These are phyloP conservation scores for Hexactinellida sp. DNA, from an alignment of 37 sponge, comb jelly and placozoan genomes.

Conservation along the genomic window DNA sequence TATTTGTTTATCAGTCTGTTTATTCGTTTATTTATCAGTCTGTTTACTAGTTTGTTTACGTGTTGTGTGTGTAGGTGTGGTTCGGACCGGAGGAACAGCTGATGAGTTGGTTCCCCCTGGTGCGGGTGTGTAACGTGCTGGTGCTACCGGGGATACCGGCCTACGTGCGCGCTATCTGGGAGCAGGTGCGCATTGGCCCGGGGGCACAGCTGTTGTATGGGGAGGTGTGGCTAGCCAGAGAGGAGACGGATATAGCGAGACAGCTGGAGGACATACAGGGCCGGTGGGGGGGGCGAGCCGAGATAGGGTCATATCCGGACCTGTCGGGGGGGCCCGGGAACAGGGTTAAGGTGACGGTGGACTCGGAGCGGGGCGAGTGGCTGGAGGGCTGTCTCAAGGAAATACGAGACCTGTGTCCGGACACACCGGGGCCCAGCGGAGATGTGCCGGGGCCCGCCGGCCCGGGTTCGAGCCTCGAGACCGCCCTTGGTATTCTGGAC, in stretches of 20 bases:
- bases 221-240: constrained; percentile 34
- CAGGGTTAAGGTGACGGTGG: constrained; percentile 38
- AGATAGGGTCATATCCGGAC: constrained; percentile 65
- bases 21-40: no score
- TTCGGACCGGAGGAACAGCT: not conserved
- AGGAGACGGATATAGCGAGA: constrained; percentile 39
- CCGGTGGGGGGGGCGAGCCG: constrained; percentile 24
- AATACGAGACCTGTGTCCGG: no score
- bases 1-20: no score
- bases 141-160: constrained; percentile 64
- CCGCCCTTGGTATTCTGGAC: not conserved
- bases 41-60: not conserved
- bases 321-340: not conserved
- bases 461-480: not conserved
- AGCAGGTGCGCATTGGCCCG: not conserved
- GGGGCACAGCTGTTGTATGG: constrained; percentile 31
- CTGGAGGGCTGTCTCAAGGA: constrained; percentile 22
- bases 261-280: constrained; percentile 27
- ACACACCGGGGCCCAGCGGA: not conserved
- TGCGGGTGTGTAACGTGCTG: constrained; percentile 51
- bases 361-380: constrained; percentile 15
- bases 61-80: not conserved
- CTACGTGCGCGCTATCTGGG: constrained; percentile 26
- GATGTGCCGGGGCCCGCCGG: not conserved
- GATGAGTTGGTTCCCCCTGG: constrained; percentile 26